Evolutionary conservation across 1,140 invertebrate genomes (phyloP).

Genomic region (Ladona fulva): DNA sequence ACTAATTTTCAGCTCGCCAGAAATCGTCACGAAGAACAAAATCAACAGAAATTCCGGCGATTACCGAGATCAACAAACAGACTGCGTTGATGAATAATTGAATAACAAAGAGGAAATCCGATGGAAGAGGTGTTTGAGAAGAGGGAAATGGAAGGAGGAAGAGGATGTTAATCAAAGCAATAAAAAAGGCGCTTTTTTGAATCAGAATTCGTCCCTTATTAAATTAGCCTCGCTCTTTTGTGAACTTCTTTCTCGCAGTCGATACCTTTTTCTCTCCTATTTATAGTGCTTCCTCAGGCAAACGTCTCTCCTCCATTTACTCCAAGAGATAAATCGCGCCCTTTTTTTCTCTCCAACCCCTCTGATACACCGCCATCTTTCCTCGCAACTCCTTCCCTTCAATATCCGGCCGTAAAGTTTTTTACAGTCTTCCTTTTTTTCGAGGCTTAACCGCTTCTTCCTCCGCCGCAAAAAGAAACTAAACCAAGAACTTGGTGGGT

Average conservation of each 20-base stretch:
- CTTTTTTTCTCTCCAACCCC: neutral
- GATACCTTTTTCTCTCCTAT: neutral
- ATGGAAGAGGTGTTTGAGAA: neutral
- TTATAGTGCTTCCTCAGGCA: neutral
- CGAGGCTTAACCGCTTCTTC: neutral
- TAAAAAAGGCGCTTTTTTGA: neutral
- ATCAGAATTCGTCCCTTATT: neutral
- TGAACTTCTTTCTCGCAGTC: neutral
- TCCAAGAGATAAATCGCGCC: neutral
- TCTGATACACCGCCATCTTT: neutral
- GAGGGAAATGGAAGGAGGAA: neutral
- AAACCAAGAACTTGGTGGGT: no score
- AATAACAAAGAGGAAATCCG: no score
- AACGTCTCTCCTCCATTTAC: neutral
- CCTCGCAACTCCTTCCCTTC: neutral
- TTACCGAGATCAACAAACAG: no score
- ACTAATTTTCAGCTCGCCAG: no score
- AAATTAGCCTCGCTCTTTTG: neutral
- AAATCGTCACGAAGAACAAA: no score
- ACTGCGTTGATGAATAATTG: no score
- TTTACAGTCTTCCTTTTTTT: neutral
- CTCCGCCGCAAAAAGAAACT: no score
- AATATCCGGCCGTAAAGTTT: slow-evolving; percentile 4
- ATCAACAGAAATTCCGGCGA: no score
- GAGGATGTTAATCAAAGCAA: neutral